These are phyloP conservation scores for Lagenorhynchus albirostris DNA, from an alignment of 2,113 vertebrate genomes.

Conservation along the genomic window DNA sequence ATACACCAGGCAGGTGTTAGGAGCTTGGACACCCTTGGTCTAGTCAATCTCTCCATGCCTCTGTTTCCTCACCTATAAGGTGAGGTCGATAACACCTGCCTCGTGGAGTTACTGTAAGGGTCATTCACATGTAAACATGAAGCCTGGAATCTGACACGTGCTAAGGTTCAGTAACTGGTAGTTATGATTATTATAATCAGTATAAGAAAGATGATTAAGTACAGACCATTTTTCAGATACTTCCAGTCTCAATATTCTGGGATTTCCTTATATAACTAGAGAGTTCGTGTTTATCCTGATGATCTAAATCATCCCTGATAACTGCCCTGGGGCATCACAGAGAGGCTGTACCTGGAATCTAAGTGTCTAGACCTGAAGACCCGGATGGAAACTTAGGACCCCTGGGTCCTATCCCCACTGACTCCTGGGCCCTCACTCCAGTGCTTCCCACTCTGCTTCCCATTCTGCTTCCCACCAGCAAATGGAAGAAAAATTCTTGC, in stretches of 20 bases:
- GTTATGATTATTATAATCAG: background rate
- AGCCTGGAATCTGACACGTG: background rate
- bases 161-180: fast-evolving
- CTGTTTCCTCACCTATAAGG: background rate
- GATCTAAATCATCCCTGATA: background rate
- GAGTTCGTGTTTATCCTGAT: background rate
- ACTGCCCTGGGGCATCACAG: background rate
- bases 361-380: background rate
- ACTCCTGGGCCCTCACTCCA: background rate
- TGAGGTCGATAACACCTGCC: background rate
- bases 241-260: background rate
- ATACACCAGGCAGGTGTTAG: background rate
- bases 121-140: background rate
- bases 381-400: background rate
- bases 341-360: background rate
- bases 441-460: background rate
- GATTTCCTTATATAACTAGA: background rate
- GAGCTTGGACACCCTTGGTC: background rate
- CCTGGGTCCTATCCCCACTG: background rate
- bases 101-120: background rate
- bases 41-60: background rate
- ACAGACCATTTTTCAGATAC: background rate
- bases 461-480: background rate
- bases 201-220: background rate
- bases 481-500: background rate